Base-by-base conservation (phyloP, 1,140 invertebrate genomes). In the Himalopsyche phryganea region DNA sequence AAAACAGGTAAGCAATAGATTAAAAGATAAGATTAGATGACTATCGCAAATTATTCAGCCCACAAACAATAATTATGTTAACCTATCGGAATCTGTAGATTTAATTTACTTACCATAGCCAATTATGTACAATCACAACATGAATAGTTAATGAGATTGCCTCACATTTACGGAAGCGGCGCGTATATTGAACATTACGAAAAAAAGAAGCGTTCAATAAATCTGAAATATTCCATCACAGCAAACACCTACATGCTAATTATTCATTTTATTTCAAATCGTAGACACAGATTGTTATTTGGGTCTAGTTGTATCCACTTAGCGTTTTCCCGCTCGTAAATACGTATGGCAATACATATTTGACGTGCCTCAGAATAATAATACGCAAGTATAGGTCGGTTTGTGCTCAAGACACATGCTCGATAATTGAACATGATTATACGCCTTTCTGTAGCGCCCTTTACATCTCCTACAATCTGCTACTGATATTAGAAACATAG, bases 381-480 rank as follows among this genome's bases (percentile, higher is more conserved):
- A 42, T 56, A 19, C 17, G 23, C 28, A 20, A 4, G 44, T 53
- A 40, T 51, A 45, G 41, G 42, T 54, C 44, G 36, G 53, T 35
- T 36, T 33, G 50, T 20, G 42, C 35, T 23, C 47, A 50, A 57
- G 54, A 57, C 54, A 50, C 47, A 44, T 50, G 54, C 35, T 50
- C 38, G 50, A 57, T 57, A 57, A 57, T 57, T 57, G 54, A 50
- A 40, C 38, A 44, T 57, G 54, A 57, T 57, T 57, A 50, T 47
- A 57, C 53, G 35, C 33, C 53, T 56, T 32, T 23, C n/a, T 19
- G 6, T 51, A 18, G 11, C 5, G 38, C 14, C 36, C 18, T 28
- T 9, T 28, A 28, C 23, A 28, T 28, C 23, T 3, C 23, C 4
- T 28, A 28, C 23, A 28, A 28, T 5, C 23, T 28, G 23, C 23